Evolutionary conservation across 2,113 vertebrate genomes (phyloP), one percentile per base, ranked within the genome.

Genomic region (Pluvialis apricaria): DNA sequence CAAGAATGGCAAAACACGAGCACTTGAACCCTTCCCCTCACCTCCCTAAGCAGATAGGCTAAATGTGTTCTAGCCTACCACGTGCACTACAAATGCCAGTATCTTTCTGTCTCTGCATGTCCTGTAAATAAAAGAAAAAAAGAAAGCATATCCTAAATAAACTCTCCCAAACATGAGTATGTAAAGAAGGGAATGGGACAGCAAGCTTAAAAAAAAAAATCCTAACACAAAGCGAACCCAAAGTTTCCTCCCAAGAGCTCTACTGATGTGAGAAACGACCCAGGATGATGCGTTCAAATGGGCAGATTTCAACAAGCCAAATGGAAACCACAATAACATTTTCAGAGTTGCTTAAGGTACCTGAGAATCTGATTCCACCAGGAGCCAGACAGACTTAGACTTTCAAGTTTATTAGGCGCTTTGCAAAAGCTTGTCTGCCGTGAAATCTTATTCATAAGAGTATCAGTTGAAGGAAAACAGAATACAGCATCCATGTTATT

Each of bases 231-330:
- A 58, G 52, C 1, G 5, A 87, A 91, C 34, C 57, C 5, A 0
- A 52, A 42, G 18, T 60, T 85, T 94, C 54, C 73, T 85, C 70
- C 71, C 9, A 11, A 60, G 84, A 87, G 38, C 38, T 62, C 70
- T 61, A 3, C 34, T 58, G 88, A 82, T 71, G 45, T 17, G 62
- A 55, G 69, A 70, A 89, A 82, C 22, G 69, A 69, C 49, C 72
- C 66, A 54, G 47, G 61, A 65, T 29, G 60, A 62, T 22, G 47
- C 91, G 82, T 72, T 96, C 83, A 61, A 32, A 38, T 0, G 1
- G 95, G 78, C 66, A 77, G 81, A 85, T 82, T 90, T 62, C 70
- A 92, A 82, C 73, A 82, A 90, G 89, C 58, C 94, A 73, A 82
- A 79, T 10, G 21, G 66, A 94, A 96, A 88, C 73, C 88, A 90